Percentiles rank a stretch among this genome's conserved stretches.
Evolutionary conservation across 1,140 invertebrate genomes (phyloP).

Genomic region (Oncopeltus fasciatus): DNA sequence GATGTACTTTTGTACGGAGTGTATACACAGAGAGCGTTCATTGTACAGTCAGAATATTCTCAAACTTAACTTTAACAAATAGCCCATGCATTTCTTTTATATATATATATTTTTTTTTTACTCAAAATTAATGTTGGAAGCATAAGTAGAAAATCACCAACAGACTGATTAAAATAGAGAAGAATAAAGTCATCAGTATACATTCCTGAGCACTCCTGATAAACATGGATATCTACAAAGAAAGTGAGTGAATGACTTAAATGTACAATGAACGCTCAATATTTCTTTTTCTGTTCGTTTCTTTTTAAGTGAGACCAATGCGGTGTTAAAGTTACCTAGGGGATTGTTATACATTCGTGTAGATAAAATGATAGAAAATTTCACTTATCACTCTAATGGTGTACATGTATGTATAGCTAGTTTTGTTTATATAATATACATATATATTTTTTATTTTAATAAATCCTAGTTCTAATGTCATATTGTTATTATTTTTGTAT

Average conservation of each 20-base stretch:
- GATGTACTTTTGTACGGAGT: slow-evolving; percentile 11
- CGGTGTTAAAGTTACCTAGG: slow-evolving; percentile 22
- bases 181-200: no score
- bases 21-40: slow-evolving; percentile 15
- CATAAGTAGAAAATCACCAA: no score
- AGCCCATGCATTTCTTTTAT: no score
- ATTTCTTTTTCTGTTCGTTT: slow-evolving; percentile 10
- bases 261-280: slow-evolving; percentile 16
- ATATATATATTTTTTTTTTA: no score
- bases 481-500: slow-evolving; percentile 24
- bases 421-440: slow-evolving; percentile 20
- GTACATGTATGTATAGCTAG: slow-evolving; percentile 22
- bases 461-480: slow-evolving; percentile 14
- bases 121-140: no score
- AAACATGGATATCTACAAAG: no score
- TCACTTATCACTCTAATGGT: slow-evolving; percentile 18
- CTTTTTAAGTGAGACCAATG: slow-evolving; percentile 19
- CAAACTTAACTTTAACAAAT: no score
- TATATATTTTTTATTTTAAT: slow-evolving; percentile 22
- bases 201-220: no score
- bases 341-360: slow-evolving; percentile 22
- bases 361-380: slow-evolving; percentile 19
- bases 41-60: no score
- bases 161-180: no score
- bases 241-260: no score